phyloP scores from a whole-genome alignment of 2,797 vertebrate species.

The Manis pentadactyla region DNA sequence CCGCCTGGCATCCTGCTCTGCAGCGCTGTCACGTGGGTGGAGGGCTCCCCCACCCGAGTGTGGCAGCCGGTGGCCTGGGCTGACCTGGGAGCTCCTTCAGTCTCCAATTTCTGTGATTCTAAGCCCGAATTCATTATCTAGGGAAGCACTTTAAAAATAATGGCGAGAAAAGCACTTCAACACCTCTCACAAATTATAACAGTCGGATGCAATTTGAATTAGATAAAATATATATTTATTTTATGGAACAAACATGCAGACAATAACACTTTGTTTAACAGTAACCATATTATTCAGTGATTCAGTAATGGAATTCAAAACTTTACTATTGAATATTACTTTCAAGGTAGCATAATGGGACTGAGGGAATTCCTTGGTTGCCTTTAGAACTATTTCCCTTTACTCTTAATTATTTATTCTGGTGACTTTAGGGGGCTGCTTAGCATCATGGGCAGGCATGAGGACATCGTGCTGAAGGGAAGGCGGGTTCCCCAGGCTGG shows the following conservation, averaged over 20 bases:
- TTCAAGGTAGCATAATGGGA: neutral
- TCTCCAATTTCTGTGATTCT: constrained; percentile 53
- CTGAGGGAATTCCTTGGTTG: neutral
- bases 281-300: constrained; percentile 32
- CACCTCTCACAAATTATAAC: constrained; percentile 67
- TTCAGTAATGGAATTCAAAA: constrained; percentile 48
- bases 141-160: constrained; percentile 63
- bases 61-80: neutral
- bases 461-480: too few species aligned
- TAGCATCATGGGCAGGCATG: fast-evolving
- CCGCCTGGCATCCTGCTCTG: fast-evolving
- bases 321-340: constrained; percentile 3
- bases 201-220: constrained; percentile 60
- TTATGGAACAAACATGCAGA: constrained; percentile 71
- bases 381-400: neutral
- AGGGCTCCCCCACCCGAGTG: fast-evolving
- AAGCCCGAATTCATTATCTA: constrained; percentile 73
- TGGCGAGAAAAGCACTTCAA: constrained; percentile 58
- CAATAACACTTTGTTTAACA: constrained; percentile 60
- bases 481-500: neutral
- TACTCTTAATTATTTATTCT: neutral
- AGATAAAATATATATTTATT: constrained; percentile 77
- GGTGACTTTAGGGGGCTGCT: neutral
- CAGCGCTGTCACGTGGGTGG: neutral
- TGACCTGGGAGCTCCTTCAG: neutral